phyloP scores from a whole-genome alignment of 2,113 vertebrate genomes.

The Ranitomeya variabilis region DNA sequence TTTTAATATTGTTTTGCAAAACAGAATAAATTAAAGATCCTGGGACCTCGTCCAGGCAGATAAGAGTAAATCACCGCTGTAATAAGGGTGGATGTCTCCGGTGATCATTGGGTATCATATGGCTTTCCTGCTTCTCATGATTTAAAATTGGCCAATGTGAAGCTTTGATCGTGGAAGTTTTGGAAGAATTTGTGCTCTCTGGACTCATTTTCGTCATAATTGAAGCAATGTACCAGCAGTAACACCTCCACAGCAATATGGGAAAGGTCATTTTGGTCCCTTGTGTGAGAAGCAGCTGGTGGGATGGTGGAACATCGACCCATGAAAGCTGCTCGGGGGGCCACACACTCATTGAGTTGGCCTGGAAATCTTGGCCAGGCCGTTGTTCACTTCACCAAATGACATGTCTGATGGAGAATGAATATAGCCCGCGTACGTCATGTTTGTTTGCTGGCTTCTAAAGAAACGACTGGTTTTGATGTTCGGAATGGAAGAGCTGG shows the following conservation, averaged over 20 bases:
- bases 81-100: conserved; percentile 17
- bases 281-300: conserved; percentile 37
- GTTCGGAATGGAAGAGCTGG: conserved; percentile 1
- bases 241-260: not conserved
- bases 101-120: conserved; percentile 1
- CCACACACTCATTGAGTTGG: conserved; percentile 8
- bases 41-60: conserved; percentile 17
- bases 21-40: not conserved
- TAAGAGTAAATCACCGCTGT: not conserved
- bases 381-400: not conserved
- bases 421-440: not conserved
- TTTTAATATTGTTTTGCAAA: not conserved
- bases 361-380: not conserved
- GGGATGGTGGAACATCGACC: not conserved
- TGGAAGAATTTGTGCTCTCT: not conserved
- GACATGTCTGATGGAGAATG: not conserved
- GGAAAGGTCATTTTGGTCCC: conserved; percentile 14
- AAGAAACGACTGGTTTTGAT: conserved; percentile 25
- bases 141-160: not conserved
- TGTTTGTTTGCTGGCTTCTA: conserved; percentile 27
- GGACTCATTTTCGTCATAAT: not conserved
- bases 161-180: fast-evolving
- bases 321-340: not conserved
- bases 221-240: conserved; percentile 12
- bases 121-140: not conserved